These are phyloP conservation scores for Hydrophis major DNA, from an alignment of 2,797 vertebrate species.

Conservation along the genomic window DNA sequence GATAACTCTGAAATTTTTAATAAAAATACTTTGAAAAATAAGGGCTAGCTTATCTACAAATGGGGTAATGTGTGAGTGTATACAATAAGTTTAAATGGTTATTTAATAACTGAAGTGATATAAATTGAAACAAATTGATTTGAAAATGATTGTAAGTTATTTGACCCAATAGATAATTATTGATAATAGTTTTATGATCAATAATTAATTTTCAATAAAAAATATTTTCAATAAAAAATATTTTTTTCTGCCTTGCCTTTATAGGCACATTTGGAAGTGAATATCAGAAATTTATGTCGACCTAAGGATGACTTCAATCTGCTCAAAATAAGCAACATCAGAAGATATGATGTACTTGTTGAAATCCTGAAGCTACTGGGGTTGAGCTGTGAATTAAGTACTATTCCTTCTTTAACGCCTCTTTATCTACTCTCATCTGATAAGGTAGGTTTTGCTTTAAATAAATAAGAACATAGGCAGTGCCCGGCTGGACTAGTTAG, in stretches of 20 bases:
- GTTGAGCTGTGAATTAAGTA: constrained; percentile 76
- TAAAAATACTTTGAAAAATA: neutral
- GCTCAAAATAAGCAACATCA: constrained; percentile 80
- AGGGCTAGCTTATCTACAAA: neutral
- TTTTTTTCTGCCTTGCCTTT: neutral
- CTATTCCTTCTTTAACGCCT: constrained; percentile 71
- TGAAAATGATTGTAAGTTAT: neutral
- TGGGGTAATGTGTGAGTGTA: neutral
- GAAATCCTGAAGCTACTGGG: constrained; percentile 84
- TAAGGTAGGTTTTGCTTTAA: constrained; percentile 71
- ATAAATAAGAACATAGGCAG: neutral
- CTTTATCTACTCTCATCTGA: constrained; percentile 77
- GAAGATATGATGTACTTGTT: constrained; percentile 78
- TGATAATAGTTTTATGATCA: neutral
- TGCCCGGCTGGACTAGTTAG: neutral
- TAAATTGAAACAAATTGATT: neutral
- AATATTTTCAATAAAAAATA: neutral
- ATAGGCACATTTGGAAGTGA: constrained; percentile 83
- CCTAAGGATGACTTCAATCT: constrained; percentile 72
- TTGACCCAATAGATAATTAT: neutral
- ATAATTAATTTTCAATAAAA: neutral
- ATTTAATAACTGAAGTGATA: neutral
- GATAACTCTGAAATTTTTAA: neutral
- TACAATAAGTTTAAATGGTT: neutral
- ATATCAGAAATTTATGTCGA: constrained; percentile 68